phyloP scores from a whole-genome alignment of 2,888 invertebrate species.

The Ischnus inquisitorius region DNA sequence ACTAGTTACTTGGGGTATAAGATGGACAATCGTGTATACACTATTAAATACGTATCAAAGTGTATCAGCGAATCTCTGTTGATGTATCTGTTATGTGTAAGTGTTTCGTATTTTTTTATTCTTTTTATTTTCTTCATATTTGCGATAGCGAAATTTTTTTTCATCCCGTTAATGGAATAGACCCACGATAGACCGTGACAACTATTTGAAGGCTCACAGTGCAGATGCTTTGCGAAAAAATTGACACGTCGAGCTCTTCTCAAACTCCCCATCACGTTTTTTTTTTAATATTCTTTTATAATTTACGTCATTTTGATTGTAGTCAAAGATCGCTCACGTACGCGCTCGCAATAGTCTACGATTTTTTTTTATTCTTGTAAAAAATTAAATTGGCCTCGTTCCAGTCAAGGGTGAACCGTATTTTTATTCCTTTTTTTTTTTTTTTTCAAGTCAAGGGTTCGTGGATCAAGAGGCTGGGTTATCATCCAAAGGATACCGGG shows the following conservation, averaged over 20 bases:
- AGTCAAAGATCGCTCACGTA: constrained; percentile 54
- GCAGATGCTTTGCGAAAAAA: constrained; percentile 65
- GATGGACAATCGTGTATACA: constrained; percentile 64
- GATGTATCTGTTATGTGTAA: constrained; percentile 23
- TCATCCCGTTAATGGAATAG: constrained; percentile 42
- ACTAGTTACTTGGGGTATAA: constrained; percentile 49
- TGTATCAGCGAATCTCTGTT: constrained; percentile 30
- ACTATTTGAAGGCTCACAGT: constrained; percentile 67
- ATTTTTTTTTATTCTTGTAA: constrained; percentile 52
- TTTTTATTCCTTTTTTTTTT: constrained; percentile 24
- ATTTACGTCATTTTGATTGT: constrained; percentile 62
- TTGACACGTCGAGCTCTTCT: constrained; percentile 64
- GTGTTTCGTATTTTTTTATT: constrained; percentile 35
- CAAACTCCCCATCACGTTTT: constrained; percentile 8
- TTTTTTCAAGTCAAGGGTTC: constrained; percentile 21
- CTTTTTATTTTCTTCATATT: constrained; percentile 23
- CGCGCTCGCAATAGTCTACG: constrained; percentile 46
- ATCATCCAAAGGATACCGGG: constrained; percentile 33
- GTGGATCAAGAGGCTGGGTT: constrained; percentile 41
- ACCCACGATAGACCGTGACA: constrained; percentile 65
- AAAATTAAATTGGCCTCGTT: constrained; percentile 66
- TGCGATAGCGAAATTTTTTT: constrained; percentile 34
- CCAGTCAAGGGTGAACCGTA: constrained; percentile 54
- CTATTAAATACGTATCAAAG: constrained; percentile 61
- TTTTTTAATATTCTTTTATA: constrained; percentile 11